Evolutionary conservation across 2,797 vertebrate species (phyloP).

Genomic region (Enteromius treurensis): DNA sequence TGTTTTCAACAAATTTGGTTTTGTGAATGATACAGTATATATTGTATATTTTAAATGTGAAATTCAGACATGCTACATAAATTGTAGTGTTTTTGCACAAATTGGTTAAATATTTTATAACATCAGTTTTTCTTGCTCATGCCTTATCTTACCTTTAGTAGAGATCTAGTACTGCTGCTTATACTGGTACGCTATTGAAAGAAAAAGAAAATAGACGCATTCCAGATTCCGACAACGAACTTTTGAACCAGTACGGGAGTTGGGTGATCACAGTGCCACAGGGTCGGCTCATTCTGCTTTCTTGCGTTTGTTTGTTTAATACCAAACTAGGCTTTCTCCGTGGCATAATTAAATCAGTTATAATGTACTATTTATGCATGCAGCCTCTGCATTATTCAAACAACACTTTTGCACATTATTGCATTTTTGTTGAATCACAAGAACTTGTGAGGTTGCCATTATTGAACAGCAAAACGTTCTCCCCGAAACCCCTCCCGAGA

Average conservation of each 20-base stretch:
- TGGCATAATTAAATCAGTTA: conserved; percentile 81
- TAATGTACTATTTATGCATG: conserved; percentile 84
- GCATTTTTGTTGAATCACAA: conserved; percentile 73
- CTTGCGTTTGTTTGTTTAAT: conserved; percentile 76
- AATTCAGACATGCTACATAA: too few species aligned
- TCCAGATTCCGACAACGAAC: conserved; percentile 5
- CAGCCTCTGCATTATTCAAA: conserved; percentile 81
- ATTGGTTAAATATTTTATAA: neutral
- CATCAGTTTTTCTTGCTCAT: neutral
- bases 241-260: conserved; percentile 19
- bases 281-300: conserved; percentile 69
- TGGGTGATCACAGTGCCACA: conserved; percentile 65
- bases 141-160: neutral
- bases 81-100: too few species aligned
- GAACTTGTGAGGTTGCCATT: conserved; percentile 70
- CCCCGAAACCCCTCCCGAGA: conserved; percentile 62
- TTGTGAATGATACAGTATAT: neutral
- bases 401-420: conserved; percentile 80
- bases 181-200: neutral
- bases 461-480: conserved; percentile 68
- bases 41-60: too few species aligned
- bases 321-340: conserved; percentile 69
- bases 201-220: neutral
- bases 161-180: neutral
- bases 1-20: neutral